Conservation (phyloP, 2,888 invertebrate species). For the Scrobipalpa costella region DNA sequence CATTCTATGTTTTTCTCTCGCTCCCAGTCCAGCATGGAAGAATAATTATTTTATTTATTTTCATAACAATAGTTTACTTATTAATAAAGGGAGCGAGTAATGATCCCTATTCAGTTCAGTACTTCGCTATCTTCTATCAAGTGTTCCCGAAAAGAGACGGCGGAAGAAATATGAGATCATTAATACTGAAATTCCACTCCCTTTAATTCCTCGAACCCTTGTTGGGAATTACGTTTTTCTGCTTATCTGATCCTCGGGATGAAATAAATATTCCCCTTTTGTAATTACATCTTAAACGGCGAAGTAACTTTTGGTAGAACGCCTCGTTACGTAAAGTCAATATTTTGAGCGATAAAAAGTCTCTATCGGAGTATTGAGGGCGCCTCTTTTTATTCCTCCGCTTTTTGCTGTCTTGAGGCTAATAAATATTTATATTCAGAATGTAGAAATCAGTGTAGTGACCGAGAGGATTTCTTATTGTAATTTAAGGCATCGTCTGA, state of each 20-base stretch:
- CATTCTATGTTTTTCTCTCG: no score
- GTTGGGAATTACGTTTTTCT: conserved; percentile 32
- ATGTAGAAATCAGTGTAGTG: no score
- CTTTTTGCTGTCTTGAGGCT: neutral
- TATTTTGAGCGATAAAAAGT: neutral
- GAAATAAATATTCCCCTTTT: conserved; percentile 22
- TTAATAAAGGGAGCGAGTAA: no score
- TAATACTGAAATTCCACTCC: conserved; percentile 57
- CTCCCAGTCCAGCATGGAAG: no score
- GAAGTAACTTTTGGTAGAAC: conserved; percentile 5
- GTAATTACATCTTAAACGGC: conserved; percentile 14
- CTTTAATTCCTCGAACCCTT: conserved; percentile 38
- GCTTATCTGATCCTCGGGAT: conserved; percentile 21
- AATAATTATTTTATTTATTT: no score
- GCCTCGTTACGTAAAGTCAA: conserved; percentile 11
- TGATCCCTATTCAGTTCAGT: no score
- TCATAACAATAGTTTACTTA: no score
- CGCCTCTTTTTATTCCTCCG: neutral
- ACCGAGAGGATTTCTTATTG: no score
- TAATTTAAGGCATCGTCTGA: no score
- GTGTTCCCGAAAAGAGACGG: conserved; percentile 52
- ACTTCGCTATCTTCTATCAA: conserved; percentile 31
- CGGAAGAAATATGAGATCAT: conserved; percentile 61
- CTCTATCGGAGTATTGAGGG: neutral
- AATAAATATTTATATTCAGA: neutral